These are phyloP conservation scores for Cerastoderma edule DNA, from an alignment of 2,888 invertebrate species.

Conservation along the genomic window DNA sequence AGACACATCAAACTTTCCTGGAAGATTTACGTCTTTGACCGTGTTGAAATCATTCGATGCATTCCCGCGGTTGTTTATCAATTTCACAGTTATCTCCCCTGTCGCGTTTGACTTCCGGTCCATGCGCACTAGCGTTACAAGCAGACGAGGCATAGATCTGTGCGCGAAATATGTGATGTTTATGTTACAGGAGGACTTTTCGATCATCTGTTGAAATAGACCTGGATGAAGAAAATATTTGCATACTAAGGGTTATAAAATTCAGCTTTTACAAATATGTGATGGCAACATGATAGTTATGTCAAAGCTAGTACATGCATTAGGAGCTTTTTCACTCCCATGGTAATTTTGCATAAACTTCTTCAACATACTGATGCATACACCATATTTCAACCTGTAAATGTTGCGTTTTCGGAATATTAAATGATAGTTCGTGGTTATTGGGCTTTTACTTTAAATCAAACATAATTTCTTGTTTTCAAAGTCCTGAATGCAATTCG, in stretches of 20 bases:
- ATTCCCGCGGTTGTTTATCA: constrained; percentile 31
- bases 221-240: constrained; percentile 31
- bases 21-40: background rate
- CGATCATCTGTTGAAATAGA: constrained; percentile 43
- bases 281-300: too few relatives aligned
- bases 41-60: constrained; percentile 37
- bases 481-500: background rate
- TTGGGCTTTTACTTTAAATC: too few relatives aligned
- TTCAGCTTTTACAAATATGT: too few relatives aligned
- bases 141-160: constrained; percentile 31
- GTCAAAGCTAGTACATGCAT: too few relatives aligned
- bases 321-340: background rate
- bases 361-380: background rate
- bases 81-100: constrained; percentile 19
- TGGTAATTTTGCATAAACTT: background rate
- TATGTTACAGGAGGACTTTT: constrained; percentile 18
- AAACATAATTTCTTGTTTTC: too few relatives aligned
- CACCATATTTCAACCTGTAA: background rate
- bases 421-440: too few relatives aligned
- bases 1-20: background rate
- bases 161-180: constrained; percentile 53
- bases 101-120: background rate
- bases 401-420: background rate
- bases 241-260: background rate
- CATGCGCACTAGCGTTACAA: constrained; percentile 39